A percentile compares a stretch with the other conserved stretches of the same genome.
phyloP scores from a whole-genome alignment of 2,797 vertebrate genomes.

The Pterois miles region DNA sequence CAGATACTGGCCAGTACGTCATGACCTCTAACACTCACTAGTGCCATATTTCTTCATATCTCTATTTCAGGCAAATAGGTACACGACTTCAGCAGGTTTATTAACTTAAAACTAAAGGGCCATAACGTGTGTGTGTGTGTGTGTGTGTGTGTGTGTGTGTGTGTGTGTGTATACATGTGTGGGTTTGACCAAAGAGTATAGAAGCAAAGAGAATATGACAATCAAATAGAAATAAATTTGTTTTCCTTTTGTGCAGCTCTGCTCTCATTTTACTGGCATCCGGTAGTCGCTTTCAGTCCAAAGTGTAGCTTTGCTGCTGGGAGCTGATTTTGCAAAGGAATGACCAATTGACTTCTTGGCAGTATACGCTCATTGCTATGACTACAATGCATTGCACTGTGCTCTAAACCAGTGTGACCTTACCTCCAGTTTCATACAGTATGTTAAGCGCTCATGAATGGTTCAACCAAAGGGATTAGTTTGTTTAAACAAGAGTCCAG shows the following conservation, averaged over 20 bases:
- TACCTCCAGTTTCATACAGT: neutral
- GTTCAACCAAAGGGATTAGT: neutral
- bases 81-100: neutral
- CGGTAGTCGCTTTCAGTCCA: too few relatives aligned
- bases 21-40: neutral
- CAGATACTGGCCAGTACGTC: neutral
- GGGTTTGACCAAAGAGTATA: neutral
- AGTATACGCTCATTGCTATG: neutral
- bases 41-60: neutral
- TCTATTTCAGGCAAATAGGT: neutral
- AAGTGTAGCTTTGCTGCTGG: too few relatives aligned
- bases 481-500: neutral
- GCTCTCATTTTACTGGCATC: too few relatives aligned
- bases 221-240: too few relatives aligned
- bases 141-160: neutral
- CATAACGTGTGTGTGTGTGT: neutral
- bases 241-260: too few relatives aligned
- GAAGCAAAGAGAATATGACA: neutral
- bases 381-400: neutral
- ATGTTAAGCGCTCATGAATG: neutral
- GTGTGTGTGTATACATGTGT: neutral
- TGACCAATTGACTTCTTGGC: neutral
- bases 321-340: neutral
- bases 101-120: neutral
- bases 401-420: neutral